These are phyloP conservation scores for Mohoua ochrocephala DNA, from an alignment of 2,113 vertebrate species.

Conservation along the genomic window DNA sequence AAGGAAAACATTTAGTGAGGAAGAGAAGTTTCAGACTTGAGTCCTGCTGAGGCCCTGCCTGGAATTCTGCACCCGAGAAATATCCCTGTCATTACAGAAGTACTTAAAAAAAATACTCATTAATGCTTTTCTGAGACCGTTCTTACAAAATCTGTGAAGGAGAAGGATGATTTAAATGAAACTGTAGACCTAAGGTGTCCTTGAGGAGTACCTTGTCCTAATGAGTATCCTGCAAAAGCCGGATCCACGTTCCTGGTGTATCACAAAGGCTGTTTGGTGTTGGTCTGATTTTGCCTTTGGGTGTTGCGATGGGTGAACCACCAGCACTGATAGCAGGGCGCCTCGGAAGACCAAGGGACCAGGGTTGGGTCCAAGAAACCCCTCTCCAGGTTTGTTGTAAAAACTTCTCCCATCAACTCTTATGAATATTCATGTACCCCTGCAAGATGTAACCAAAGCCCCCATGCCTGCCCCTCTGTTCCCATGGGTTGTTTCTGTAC, in stretches of 20 bases:
- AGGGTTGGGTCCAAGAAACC: too few relatives aligned
- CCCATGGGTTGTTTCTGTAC: too few relatives aligned
- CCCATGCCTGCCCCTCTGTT: too few relatives aligned
- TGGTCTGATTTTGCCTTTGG: not conserved
- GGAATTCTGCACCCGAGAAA: not conserved
- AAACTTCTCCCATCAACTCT: too few relatives aligned
- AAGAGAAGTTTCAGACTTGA: not conserved
- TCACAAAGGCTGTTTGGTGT: not conserved
- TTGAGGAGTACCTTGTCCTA: not conserved
- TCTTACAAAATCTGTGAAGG: not conserved
- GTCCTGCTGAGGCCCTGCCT: not conserved
- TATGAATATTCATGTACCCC: too few relatives aligned
- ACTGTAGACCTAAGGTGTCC: not conserved
- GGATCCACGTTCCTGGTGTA: accelerated
- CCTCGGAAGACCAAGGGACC: too few relatives aligned
- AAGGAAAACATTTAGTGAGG: not conserved
- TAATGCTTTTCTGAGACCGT: not conserved
- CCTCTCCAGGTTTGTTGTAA: too few relatives aligned
- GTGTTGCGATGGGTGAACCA: too few relatives aligned
- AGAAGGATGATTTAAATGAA: not conserved
- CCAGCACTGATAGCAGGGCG: too few relatives aligned
- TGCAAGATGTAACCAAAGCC: too few relatives aligned
- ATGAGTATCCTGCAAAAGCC: not conserved
- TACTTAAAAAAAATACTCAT: not conserved
- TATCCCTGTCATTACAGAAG: not conserved